Evolutionary conservation across 2,797 vertebrate genomes (phyloP).

Genomic region (Phoeniculus purpureus): DNA sequence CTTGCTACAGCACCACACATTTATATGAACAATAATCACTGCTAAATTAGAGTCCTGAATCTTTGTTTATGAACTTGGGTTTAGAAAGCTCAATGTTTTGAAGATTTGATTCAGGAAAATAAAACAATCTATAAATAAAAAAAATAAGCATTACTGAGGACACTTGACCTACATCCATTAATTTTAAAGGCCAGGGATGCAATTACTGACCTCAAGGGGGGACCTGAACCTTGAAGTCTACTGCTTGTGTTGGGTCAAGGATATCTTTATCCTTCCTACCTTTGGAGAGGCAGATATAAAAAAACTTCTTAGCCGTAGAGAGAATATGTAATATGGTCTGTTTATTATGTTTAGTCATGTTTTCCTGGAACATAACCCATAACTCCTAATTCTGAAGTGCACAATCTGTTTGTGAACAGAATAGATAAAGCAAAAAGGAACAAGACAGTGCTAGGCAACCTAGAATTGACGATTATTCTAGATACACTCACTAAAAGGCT

Average conservation of each 20-base stretch:
- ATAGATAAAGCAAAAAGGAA: not conserved
- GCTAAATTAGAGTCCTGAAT: not conserved
- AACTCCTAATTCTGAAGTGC: not conserved
- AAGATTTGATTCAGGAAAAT: not conserved
- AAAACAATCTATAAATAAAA: not conserved
- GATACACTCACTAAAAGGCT: not conserved
- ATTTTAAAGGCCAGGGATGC: not conserved
- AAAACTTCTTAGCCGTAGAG: not conserved
- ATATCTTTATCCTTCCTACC: not conserved
- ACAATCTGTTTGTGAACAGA: not conserved
- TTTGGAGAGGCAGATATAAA: not conserved
- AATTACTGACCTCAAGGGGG: not conserved
- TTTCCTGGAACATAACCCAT: not conserved
- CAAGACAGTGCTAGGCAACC: not conserved
- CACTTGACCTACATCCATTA: not conserved
- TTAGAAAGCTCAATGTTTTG: not conserved
- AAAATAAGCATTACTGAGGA: not conserved
- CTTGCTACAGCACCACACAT: too few relatives aligned
- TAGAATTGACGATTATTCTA: not conserved
- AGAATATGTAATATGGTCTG: not conserved
- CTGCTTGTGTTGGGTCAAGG: not conserved
- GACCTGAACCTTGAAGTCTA: not conserved
- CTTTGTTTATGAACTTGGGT: not conserved
- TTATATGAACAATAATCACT: too few relatives aligned
- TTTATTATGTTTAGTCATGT: not conserved